Evolutionary conservation across 2,888 invertebrate genomes (phyloP).

Genomic region (Epirrita christyi): DNA sequence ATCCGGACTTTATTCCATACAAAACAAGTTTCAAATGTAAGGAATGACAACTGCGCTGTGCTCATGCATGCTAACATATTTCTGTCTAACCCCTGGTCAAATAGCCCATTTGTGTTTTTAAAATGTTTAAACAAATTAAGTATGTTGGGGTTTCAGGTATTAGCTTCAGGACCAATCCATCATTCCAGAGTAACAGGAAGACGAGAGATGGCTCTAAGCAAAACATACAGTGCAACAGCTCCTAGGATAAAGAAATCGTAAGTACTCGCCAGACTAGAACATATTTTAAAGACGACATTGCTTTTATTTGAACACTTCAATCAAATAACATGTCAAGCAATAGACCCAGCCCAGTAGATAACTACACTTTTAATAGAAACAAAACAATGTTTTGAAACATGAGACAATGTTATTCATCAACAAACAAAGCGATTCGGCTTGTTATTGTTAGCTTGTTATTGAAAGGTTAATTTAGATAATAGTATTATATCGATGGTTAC

Average conservation of each 20-base stretch:
- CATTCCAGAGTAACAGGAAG: conserved; percentile 86
- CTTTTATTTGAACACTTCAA: conserved; percentile 9
- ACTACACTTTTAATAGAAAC: conserved; percentile 24
- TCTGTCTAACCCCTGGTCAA: no score
- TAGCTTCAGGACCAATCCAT: conserved; percentile 80
- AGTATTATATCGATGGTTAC: conserved; percentile 31
- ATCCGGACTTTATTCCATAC: no score
- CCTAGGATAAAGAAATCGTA: conserved; percentile 94
- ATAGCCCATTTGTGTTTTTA: background rate
- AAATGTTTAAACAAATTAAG: background rate
- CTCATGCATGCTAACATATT: no score
- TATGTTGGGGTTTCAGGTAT: conserved; percentile 53
- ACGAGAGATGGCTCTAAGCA: conserved; percentile 85
- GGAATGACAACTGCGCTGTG: no score
- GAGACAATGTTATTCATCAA: conserved; percentile 28
- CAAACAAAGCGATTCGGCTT: conserved; percentile 26
- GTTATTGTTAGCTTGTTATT: conserved; percentile 13
- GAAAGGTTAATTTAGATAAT: conserved; percentile 20
- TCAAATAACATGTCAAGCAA: conserved; percentile 24
- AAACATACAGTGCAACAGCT: conserved; percentile 91
- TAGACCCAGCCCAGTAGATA: conserved; percentile 21
- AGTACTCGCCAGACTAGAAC: conserved; percentile 60
- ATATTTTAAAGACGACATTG: background rate
- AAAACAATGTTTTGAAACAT: conserved; percentile 28
- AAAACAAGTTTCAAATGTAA: no score